Conservation (phyloP, 2,797 vertebrate genomes). For the Gallinago stenura region DNA sequence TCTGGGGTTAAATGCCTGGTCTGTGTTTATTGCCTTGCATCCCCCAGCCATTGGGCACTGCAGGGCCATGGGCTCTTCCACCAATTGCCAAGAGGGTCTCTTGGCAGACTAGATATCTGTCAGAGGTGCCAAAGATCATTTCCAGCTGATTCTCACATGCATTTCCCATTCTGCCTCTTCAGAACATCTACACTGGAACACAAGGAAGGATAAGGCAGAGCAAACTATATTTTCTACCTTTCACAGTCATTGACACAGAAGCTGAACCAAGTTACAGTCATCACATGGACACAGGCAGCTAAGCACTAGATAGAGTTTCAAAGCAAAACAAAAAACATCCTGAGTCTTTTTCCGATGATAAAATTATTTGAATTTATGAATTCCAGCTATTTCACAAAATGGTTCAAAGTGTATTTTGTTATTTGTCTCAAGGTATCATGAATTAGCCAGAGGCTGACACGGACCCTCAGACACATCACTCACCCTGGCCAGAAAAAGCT, state of each 20-base stretch:
- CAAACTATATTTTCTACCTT: neutral
- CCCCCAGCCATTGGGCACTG: neutral
- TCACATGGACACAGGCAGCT: neutral
- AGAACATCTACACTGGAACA: neutral
- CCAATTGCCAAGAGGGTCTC: neutral
- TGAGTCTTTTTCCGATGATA: neutral
- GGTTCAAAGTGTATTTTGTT: neutral
- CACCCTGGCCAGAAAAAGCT: slow-evolving; percentile 35
- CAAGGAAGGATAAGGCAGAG: neutral
- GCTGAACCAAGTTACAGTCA: neutral
- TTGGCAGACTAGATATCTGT: neutral
- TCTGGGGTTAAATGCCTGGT: neutral
- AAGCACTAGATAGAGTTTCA: neutral
- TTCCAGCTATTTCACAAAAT: neutral
- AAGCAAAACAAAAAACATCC: neutral
- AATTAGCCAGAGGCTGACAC: neutral
- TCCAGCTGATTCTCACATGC: neutral
- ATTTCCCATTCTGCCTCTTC: neutral
- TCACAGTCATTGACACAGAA: neutral
- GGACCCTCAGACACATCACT: neutral
- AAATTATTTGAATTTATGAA: neutral
- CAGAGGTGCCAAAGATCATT: neutral
- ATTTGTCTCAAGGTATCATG: neutral
- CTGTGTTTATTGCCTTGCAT: neutral
- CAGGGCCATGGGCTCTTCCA: neutral